These are phyloP conservation scores for Littorina saxatilis DNA, from an alignment of 1,140 invertebrate species.

Conservation along the genomic window DNA sequence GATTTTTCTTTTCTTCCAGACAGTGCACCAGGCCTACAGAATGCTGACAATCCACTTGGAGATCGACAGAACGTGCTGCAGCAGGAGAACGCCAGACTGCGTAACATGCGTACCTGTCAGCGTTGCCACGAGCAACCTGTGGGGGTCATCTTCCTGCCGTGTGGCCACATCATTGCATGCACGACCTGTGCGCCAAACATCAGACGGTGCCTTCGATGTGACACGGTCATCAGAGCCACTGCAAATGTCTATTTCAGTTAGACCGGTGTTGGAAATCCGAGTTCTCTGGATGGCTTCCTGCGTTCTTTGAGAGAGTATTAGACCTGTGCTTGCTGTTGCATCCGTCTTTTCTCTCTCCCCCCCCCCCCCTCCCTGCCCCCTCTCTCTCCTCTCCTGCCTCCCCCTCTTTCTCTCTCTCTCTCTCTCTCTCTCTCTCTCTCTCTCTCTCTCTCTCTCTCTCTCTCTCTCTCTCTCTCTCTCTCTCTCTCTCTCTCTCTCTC, in stretches of 20 bases:
- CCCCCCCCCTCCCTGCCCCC: too few relatives aligned
- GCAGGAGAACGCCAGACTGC: slow-evolving; percentile 5
- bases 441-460: too few relatives aligned
- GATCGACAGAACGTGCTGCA: not conserved
- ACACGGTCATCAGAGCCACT: slow-evolving; percentile 33
- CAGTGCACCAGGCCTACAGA: not conserved
- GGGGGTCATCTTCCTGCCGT: slow-evolving; percentile 39
- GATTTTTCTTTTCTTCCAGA: not conserved
- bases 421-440: too few relatives aligned
- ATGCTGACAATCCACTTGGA: not conserved
- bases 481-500: too few relatives aligned
- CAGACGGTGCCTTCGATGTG: slow-evolving; percentile 25
- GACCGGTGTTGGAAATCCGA: not conserved
- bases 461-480: too few relatives aligned
- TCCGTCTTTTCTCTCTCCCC: too few relatives aligned
- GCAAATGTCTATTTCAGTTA: slow-evolving; percentile 36
- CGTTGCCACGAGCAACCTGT: slow-evolving; percentile 19
- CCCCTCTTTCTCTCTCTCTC: too few relatives aligned
- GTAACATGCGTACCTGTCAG: slow-evolving; percentile 2
- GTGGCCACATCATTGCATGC: slow-evolving; percentile 46
- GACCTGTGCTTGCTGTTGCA: too few relatives aligned
- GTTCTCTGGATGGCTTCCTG: not conserved
- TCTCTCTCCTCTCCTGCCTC: too few relatives aligned
- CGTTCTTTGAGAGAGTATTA: not conserved
- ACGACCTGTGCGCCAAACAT: slow-evolving; percentile 30